Evolutionary conservation across 2,797 vertebrate genomes (phyloP), one percentile per base, ranked within the genome.

Genomic region (Schizopygopsis pylzovi): DNA sequence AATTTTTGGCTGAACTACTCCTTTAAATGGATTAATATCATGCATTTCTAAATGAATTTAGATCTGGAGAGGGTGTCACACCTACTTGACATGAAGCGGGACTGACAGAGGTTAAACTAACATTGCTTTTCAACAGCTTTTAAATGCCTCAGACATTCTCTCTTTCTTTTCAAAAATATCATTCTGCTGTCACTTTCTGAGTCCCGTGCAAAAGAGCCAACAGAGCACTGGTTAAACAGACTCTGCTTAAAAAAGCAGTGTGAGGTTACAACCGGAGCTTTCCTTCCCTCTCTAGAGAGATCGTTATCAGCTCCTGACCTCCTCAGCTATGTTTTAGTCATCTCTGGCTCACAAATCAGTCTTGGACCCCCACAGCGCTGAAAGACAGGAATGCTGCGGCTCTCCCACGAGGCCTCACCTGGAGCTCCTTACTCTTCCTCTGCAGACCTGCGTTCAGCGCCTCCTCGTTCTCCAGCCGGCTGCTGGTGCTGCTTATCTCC

Each of bases 381-480:
- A 95, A 91, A 94, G 92, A 92, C 86, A 92, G 92, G 93, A 93
- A 95, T 94, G 93, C 56, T 68, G 67, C 63, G 4, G 71, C 65
- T 63, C 63, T 59, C 76, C 79, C 68, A 41, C 7, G 68, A 71
- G 45, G 16, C 81, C 93, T 92, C 87, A 96, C 96, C 95, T 96
- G 94, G 12, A 91, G 87, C 85, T 96, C 95, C 75, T 93, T 95
- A 88, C 83, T 95, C 89, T 92, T 95, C 90, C 90, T 94, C 91
- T 96, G 94, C 67, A 96, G 91, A 12, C 89, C 93, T 11, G 89
- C 87, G 87, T 91, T 95, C 61, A 93, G 72, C 0, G 90, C 87
- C 72, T 95, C 95, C 81, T 96, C 95, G 20, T 92, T 94, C 76
- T 96, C 94, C 25, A 96, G 91, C 81, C 89, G 94, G 88, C 88